A percentile compares a stretch with the other conserved stretches of the same genome.
These are phyloP conservation scores for Amitus sp. DNA, from an alignment of 2,888 invertebrate species.

Conservation along the genomic window DNA sequence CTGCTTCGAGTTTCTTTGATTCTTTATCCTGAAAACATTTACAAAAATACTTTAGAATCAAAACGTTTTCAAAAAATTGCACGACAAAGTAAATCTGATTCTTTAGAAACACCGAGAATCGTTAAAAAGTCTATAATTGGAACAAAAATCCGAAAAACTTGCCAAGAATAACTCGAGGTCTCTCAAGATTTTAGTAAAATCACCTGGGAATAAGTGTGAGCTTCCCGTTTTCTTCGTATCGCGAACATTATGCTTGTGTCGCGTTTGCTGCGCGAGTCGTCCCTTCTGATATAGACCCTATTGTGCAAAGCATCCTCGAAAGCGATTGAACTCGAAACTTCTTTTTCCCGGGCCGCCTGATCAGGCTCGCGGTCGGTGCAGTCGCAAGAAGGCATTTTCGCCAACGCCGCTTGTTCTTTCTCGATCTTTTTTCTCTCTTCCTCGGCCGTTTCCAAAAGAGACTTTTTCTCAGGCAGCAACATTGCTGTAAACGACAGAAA, in stretches of 20 bases:
- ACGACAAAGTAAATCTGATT: too few species aligned
- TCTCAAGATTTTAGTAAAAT: too few species aligned
- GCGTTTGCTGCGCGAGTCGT: constrained; percentile 45
- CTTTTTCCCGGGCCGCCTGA: constrained; percentile 69
- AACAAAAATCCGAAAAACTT: not conserved
- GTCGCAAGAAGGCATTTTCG: constrained; percentile 61
- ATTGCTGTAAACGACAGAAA: constrained; percentile 57
- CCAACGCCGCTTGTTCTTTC: constrained; percentile 42
- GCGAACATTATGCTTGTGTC: constrained; percentile 33
- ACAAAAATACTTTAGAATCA: too few species aligned
- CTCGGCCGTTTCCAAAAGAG: constrained; percentile 49
- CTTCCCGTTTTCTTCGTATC: constrained; percentile 19
- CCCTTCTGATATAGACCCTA: constrained; percentile 72
- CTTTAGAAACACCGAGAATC: not conserved
- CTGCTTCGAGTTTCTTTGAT: constrained; percentile 6
- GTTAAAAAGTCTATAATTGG: not conserved
- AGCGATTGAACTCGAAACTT: constrained; percentile 72
- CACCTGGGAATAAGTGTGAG: constrained; percentile 39
- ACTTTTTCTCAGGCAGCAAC: constrained; percentile 55
- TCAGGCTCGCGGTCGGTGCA: constrained; percentile 65
- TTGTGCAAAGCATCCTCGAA: constrained; percentile 88
- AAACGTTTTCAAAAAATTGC: too few species aligned
- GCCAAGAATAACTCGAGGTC: too few species aligned
- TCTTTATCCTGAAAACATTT: constrained; percentile 33
- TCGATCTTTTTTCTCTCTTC: constrained; percentile 55